phyloP scores from a whole-genome alignment of 1,140 invertebrate species.

The Platorchestia sp. region DNA sequence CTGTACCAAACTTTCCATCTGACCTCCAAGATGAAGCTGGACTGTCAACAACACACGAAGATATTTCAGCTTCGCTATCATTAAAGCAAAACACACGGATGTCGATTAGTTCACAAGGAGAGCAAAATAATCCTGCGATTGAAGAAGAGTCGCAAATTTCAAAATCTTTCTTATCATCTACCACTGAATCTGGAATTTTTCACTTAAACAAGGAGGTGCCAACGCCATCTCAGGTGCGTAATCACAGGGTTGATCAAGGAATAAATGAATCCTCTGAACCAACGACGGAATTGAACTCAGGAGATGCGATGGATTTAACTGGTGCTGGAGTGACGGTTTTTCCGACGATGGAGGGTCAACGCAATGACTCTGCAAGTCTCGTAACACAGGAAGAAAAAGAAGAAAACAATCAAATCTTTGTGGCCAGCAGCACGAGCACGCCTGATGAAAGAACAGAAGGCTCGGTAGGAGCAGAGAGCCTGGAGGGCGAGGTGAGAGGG shows the following conservation, averaged over 20 bases:
- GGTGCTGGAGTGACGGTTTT: neutral
- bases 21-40: neutral
- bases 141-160: neutral
- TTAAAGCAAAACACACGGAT: neutral
- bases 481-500: neutral
- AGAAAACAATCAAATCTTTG: slow-evolving; percentile 47
- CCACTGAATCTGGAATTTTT: neutral
- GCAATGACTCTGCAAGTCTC: slow-evolving; percentile 3
- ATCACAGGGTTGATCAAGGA: neutral
- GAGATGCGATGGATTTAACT: slow-evolving; percentile 27
- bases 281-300: neutral
- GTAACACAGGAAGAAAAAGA: neutral
- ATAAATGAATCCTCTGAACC: neutral
- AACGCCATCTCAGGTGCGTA: neutral
- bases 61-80: neutral
- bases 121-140: neutral
- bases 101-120: neutral
- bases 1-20: neutral
- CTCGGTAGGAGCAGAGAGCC: neutral
- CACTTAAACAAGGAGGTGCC: neutral
- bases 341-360: neutral
- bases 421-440: slow-evolving; percentile 34
- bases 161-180: neutral
- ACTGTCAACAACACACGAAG: neutral
- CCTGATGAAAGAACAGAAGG: neutral